Base-by-base conservation (phyloP, 2,113 vertebrate genomes). In the Origma solitaria region DNA sequence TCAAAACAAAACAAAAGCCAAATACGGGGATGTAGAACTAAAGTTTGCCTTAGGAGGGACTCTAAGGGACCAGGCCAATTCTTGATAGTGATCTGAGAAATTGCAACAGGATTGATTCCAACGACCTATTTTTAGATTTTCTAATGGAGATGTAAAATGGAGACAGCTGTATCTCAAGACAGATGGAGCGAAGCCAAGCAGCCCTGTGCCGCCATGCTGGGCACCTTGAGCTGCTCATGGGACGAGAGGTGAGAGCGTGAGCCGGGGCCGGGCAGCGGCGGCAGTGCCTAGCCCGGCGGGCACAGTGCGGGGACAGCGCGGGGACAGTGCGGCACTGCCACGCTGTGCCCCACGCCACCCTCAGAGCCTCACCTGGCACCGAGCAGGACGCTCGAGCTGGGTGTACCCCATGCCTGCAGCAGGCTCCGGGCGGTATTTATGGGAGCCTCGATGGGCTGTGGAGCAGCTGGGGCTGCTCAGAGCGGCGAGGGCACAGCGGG, bases 1-100 rank as follows among this genome's bases (percentile, higher is more conserved):
- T 44, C 28, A 68, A 94, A 92, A 76, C 62, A 88, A 90, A 92
- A 90, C 77, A 82, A 79, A 92, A 73, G 44, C 92, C 94, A 95
- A 94, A 93, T 79, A 92, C 12, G 40, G 86, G 76, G 61, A 92
- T 77, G 53, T 70, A 88, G 75, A 93, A 57, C 30, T 35, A 40
- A 73, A 66, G 54, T 73, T 93, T 38, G 62, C 70, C 24, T 78
- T 70, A 50, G 84, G 38, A 88, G 66, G 0, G 28, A 65, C 69
- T 91, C 25, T 2, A 21, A 31, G 70, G 76, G 54, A 68, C 64
- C 72, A 15, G 64, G 93, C 88, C 84, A 65, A 1, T 49, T 93
- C 80, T 40, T 56, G 88, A 93, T 70, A 85, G 62, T 1, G 24
- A 92, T 95, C 93, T 92, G 85, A 90, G 82, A 90, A 95, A 89